Conservation (phyloP, 2,888 invertebrate genomes). For the Drosophila algonquin region DNA sequence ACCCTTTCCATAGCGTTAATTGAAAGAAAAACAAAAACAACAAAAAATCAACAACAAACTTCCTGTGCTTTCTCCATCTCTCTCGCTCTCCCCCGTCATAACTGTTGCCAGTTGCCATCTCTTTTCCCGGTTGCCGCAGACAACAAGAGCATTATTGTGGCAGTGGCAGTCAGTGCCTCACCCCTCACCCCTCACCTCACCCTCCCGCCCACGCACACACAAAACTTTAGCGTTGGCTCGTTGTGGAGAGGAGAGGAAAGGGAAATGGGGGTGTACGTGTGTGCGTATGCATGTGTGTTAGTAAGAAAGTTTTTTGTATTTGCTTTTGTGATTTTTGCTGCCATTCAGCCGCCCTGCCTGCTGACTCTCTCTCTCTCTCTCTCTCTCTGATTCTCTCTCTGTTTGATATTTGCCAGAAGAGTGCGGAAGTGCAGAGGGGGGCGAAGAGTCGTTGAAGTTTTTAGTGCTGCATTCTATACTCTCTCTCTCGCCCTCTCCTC, state of each 20-base stretch:
- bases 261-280: conserved; percentile 7
- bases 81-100: conserved; percentile 39
- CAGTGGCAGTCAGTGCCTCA: conserved; percentile 45
- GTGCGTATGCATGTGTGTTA: conserved; percentile 34
- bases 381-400: conserved; percentile 5
- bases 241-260: conserved; percentile 12
- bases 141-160: conserved; percentile 79
- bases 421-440: conserved; percentile 47
- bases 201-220: conserved; percentile 17
- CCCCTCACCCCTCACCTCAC: not conserved
- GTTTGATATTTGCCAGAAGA: conserved; percentile 67
- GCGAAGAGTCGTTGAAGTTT: conserved; percentile 65
- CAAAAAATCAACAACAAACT: conserved; percentile 66
- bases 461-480: conserved; percentile 72
- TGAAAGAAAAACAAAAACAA: conserved; percentile 39
- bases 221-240: conserved; percentile 38
- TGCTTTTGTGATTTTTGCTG: conserved; percentile 54
- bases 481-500: conserved; percentile 2
- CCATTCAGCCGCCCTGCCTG: conserved; percentile 13
- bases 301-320: conserved; percentile 73
- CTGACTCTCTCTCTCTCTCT: conserved; percentile 2
- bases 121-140: conserved; percentile 68
- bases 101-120: conserved; percentile 46
- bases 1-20: conserved; percentile 56
- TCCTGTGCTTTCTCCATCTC: conserved; percentile 53